These are phyloP conservation scores for Rhagophthalmus giganteus DNA, from an alignment of 2,888 invertebrate genomes.

Conservation along the genomic window DNA sequence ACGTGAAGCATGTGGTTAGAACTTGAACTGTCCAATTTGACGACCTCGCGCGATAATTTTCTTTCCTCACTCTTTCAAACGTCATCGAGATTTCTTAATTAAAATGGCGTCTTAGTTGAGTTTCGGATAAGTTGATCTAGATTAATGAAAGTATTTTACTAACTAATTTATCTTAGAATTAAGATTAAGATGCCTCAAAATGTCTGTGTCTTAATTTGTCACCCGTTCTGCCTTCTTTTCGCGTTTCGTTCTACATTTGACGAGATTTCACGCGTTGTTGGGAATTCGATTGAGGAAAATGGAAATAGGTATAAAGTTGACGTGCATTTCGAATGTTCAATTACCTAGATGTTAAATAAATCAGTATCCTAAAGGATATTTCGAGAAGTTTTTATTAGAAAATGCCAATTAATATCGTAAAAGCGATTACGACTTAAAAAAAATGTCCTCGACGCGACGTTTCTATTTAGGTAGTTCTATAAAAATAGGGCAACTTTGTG, in stretches of 20 bases:
- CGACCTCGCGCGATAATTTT: neutral
- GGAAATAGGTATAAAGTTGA: too few relatives aligned
- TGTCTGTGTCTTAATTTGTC: slow-evolving; percentile 56
- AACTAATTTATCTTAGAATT: slow-evolving; percentile 57
- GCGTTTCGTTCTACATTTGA: slow-evolving; percentile 8
- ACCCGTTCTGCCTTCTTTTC: slow-evolving; percentile 36
- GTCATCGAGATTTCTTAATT: slow-evolving; percentile 20
- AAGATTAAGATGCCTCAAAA: slow-evolving; percentile 56
- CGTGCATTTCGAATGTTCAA: too few relatives aligned
- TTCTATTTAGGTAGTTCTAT: too few relatives aligned
- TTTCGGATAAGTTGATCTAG: slow-evolving; percentile 54
- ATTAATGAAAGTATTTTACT: slow-evolving; percentile 57
- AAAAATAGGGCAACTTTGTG: too few relatives aligned
- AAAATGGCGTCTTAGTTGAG: slow-evolving; percentile 44
- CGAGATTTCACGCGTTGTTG: neutral
- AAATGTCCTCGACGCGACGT: too few relatives aligned
- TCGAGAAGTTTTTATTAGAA: too few relatives aligned
- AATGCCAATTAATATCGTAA: too few relatives aligned
- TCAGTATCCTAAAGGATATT: too few relatives aligned
- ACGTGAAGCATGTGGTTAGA: slow-evolving; percentile 11
- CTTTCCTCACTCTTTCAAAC: neutral
- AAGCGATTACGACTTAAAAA: too few relatives aligned
- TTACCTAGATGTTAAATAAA: too few relatives aligned
- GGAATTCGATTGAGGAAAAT: too few relatives aligned
- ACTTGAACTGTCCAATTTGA: slow-evolving; percentile 6